Conservation (phyloP, 2,113 vertebrate species). For the Mastomys coucha region DNA sequence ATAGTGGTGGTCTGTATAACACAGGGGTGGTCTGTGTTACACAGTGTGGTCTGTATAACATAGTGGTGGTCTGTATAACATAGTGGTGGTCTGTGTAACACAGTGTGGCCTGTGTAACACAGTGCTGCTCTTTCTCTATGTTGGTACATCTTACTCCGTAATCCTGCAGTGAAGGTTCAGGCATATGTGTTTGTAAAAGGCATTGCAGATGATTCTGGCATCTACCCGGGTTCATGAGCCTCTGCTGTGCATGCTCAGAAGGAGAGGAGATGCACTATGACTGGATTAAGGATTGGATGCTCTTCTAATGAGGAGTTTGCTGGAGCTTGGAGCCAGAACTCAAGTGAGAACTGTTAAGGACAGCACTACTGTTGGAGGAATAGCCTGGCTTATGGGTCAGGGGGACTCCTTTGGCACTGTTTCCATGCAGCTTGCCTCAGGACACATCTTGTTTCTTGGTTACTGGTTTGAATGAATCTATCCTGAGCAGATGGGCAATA, state of each 20-base stretch:
- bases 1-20: too few relatives aligned
- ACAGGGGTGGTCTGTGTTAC: too few relatives aligned
- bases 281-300: not conserved
- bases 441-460: slow-evolving; percentile 52
- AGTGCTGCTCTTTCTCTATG: not conserved
- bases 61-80: not conserved
- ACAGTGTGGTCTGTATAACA: too few relatives aligned
- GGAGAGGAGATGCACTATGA: not conserved
- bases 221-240: not conserved
- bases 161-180: not conserved
- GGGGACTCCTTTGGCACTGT: not conserved
- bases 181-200: not conserved
- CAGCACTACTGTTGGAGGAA: not conserved
- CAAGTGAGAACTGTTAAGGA: not conserved
- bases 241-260: not conserved
- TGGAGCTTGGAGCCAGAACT: slow-evolving; percentile 29
- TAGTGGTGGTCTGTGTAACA: too few relatives aligned
- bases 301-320: slow-evolving; percentile 12
- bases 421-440: not conserved
- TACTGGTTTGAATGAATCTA: slow-evolving; percentile 64
- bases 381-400: not conserved
- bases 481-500: slow-evolving; percentile 73
- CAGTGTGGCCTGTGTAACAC: too few relatives aligned
- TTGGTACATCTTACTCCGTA: not conserved
- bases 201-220: not conserved